phyloP scores from a whole-genome alignment of 2,888 invertebrate species.

The Lamellibrachia satsuma region DNA sequence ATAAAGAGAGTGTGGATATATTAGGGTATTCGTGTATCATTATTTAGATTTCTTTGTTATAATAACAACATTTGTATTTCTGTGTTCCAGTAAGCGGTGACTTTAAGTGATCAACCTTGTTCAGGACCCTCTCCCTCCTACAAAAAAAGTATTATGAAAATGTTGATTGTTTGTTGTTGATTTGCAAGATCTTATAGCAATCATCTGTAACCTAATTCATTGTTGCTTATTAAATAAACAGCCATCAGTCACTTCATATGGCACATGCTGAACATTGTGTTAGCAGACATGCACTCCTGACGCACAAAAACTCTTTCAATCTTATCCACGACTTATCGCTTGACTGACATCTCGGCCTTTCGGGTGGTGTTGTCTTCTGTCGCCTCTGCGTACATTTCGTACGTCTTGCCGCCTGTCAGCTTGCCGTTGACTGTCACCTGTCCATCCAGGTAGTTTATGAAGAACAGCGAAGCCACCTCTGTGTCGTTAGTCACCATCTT shows the following conservation, averaged over 20 bases:
- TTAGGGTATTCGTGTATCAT: not conserved
- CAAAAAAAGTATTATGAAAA: too few relatives aligned
- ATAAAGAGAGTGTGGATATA: not conserved
- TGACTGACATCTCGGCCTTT: not conserved
- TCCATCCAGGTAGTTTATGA: not conserved
- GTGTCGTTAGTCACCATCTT: not conserved
- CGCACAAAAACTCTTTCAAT: not conserved
- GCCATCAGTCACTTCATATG: too few relatives aligned
- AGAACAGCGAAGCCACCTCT: not conserved
- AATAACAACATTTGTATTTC: not conserved
- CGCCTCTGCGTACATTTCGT: slow-evolving; percentile 6
- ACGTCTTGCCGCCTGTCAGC: not conserved
- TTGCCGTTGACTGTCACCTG: slow-evolving; percentile 12
- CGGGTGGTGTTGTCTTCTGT: not conserved
- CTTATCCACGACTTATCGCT: not conserved
- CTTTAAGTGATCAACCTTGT: too few relatives aligned
- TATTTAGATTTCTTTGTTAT: not conserved
- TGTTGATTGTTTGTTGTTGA: too few relatives aligned
- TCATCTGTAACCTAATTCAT: too few relatives aligned
- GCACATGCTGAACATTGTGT: too few relatives aligned
- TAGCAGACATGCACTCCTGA: too few relatives aligned
- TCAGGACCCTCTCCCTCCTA: too few relatives aligned
- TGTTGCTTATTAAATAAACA: too few relatives aligned
- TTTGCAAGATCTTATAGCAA: too few relatives aligned
- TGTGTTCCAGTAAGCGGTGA: too few relatives aligned